These are phyloP conservation scores for Petrocephalus zakoni DNA, from an alignment of 2,113 vertebrate species.

Conservation along the genomic window DNA sequence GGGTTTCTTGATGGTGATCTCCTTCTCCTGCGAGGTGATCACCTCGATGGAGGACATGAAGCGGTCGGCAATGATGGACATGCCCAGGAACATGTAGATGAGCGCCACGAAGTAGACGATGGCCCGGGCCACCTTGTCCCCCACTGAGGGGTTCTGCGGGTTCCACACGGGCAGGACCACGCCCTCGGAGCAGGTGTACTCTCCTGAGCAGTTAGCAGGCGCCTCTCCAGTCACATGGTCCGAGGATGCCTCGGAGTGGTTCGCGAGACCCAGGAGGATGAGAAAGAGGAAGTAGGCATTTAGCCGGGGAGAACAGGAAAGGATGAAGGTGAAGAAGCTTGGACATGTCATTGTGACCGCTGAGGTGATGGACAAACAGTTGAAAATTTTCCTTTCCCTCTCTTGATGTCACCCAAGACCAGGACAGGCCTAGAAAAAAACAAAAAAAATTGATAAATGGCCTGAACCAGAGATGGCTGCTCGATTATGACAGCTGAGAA, in stretches of 20 bases:
- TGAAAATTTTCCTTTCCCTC: neutral
- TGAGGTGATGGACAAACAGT: slow-evolving; percentile 14
- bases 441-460: neutral
- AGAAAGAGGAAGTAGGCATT: slow-evolving; percentile 52
- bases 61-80: slow-evolving; percentile 78
- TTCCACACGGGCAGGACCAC: slow-evolving; percentile 75
- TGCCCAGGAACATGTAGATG: slow-evolving; percentile 79
- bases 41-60: slow-evolving; percentile 84
- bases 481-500: neutral
- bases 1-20: slow-evolving; percentile 72
- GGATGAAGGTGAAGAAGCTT: slow-evolving; percentile 32
- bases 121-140: slow-evolving; percentile 73
- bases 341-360: slow-evolving; percentile 42
- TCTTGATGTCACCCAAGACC: neutral
- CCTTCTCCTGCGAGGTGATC: slow-evolving; percentile 77
- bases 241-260: slow-evolving; percentile 45
- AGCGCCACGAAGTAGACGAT: slow-evolving; percentile 77
- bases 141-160: slow-evolving; percentile 72
- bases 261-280: slow-evolving; percentile 40
- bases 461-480: neutral
- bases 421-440: neutral
- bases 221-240: slow-evolving; percentile 26
- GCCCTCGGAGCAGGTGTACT: slow-evolving; percentile 64
- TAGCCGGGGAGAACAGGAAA: slow-evolving; percentile 30
- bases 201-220: slow-evolving; percentile 53